Evolutionary conservation across 2,797 vertebrate genomes (phyloP).

Genomic region (Astyanax mexicanus): DNA sequence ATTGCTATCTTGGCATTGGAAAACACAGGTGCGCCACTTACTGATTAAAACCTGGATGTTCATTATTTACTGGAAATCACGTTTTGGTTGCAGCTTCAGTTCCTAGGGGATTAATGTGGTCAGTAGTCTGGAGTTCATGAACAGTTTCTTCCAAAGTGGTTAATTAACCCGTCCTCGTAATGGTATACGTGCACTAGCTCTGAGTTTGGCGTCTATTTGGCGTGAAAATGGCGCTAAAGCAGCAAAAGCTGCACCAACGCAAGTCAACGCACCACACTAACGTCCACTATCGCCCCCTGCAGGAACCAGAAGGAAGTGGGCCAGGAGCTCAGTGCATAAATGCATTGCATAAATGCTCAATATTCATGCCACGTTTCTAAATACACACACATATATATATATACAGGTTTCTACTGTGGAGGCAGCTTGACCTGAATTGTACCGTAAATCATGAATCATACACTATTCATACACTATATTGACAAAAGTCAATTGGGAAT

Average conservation of each 20-base stretch:
- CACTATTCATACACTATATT: no score
- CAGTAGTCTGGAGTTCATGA: background rate
- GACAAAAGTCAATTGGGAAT: no score
- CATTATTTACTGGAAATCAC: background rate
- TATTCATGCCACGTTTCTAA: background rate
- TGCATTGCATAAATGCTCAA: background rate
- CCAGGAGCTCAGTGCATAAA: background rate
- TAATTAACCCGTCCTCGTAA: constrained; percentile 14
- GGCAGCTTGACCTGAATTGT: background rate
- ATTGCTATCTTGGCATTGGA: no score
- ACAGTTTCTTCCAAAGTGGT: constrained; percentile 34
- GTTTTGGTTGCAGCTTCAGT: background rate
- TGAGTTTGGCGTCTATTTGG: background rate
- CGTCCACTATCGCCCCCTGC: background rate
- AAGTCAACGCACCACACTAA: constrained; percentile 21
- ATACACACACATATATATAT: no score
- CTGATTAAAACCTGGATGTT: no score
- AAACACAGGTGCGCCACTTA: no score
- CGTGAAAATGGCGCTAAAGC: no score
- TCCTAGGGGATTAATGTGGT: background rate
- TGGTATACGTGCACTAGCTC: constrained; percentile 22
- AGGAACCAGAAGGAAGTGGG: constrained; percentile 1
- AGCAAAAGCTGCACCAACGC: no score
- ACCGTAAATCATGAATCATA: no score
- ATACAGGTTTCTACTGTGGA: background rate